Conservation (phyloP, 2,888 invertebrate species). For the Philereme vetulata region DNA sequence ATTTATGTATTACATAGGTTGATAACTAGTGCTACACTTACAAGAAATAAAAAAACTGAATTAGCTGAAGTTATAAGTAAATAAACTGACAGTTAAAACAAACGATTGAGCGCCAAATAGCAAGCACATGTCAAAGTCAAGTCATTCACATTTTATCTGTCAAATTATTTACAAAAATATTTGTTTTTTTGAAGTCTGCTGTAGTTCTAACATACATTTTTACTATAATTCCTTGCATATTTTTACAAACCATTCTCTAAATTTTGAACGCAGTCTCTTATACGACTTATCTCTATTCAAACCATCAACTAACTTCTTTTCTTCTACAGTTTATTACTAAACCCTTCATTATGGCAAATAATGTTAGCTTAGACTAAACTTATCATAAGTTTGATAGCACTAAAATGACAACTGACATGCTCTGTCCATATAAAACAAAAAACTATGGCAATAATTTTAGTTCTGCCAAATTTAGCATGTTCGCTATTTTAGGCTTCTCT, state of each 20-base stretch:
- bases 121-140: conserved; percentile 20
- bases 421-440: too few relatives aligned
- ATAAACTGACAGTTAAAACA: conserved; percentile 30
- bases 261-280: conserved; percentile 31
- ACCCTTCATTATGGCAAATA: too few relatives aligned
- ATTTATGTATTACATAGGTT: conserved; percentile 20
- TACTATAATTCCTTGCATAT: conserved; percentile 20
- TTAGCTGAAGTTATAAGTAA: conserved; percentile 17
- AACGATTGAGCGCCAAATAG: conserved; percentile 22
- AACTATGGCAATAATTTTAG: too few relatives aligned
- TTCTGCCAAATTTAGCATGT: too few relatives aligned
- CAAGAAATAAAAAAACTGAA: conserved; percentile 27
- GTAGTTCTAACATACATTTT: conserved; percentile 22
- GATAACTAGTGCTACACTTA: conserved; percentile 31
- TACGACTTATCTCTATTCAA: conserved; percentile 20
- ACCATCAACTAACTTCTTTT: conserved; percentile 12
- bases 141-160: conserved; percentile 30
- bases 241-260: conserved; percentile 24
- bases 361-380: too few relatives aligned
- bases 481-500: too few relatives aligned
- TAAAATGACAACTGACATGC: too few relatives aligned
- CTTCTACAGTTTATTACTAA: too few relatives aligned
- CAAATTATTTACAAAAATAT: conserved; percentile 35
- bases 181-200: conserved; percentile 17
- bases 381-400: too few relatives aligned